Conservation (phyloP, 2,113 vertebrate species). For the Mellivora capensis region DNA sequence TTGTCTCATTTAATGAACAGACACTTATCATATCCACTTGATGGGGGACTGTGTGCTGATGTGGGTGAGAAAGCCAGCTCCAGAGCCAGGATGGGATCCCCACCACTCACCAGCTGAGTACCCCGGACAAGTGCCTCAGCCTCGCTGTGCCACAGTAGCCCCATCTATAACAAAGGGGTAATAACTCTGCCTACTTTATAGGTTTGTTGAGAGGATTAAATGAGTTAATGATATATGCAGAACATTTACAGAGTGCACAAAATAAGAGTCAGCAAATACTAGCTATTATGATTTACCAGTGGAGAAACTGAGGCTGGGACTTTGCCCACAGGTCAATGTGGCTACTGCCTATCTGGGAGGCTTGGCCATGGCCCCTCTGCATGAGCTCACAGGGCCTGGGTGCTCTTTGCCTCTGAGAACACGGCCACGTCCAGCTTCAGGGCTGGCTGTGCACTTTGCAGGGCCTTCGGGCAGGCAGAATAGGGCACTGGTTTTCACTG, state of each 20-base stretch:
- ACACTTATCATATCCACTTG: background rate
- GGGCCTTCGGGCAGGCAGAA: background rate
- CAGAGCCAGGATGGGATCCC: background rate
- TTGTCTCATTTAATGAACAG: background rate
- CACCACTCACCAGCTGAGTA: background rate
- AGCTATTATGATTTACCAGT: background rate
- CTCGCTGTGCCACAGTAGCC: background rate
- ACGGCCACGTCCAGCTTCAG: background rate
- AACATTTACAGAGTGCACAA: background rate
- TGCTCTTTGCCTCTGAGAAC: background rate
- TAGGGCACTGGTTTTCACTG: background rate
- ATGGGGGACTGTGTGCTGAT: background rate
- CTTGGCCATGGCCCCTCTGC: background rate
- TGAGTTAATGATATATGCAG: background rate
- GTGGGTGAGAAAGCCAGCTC: background rate
- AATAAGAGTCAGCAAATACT: background rate
- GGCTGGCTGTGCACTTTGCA: background rate
- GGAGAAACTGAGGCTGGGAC: background rate
- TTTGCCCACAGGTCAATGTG: no score
- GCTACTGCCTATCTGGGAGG: background rate
- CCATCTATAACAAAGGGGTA: no score
- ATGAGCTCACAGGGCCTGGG: background rate
- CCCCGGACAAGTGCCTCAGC: background rate
- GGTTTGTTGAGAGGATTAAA: background rate
- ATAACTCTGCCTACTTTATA: background rate